Base-by-base conservation (phyloP, 2,797 vertebrate species). In the Propithecus deckenii region DNA sequence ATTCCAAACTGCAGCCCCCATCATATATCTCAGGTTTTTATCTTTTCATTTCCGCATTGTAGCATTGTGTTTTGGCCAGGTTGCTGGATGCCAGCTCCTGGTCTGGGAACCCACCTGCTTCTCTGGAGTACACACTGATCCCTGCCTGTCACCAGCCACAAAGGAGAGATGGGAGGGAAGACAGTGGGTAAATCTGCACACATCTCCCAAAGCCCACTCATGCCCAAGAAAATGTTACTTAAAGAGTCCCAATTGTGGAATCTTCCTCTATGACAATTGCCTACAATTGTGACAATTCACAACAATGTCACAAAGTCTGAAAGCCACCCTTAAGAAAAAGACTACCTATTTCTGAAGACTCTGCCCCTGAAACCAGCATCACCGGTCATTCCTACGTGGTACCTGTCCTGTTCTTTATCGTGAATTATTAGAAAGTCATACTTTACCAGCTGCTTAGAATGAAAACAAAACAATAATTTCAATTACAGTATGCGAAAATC, bases 11-110 rank as follows among this genome's bases (percentile, higher is more conserved):
- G 79, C 15, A 86, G 50, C 52, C 63, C 43, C 83, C 43, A 90
- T 75, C 91, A 92, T 43, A 17, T 94, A 97, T 80, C 94, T 96
- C 59, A 80, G 69, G 52, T 93, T 96, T 97, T 95, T 95, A 95
- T 89, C 89, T 89, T 97, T 97, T 95, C 83, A 94, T 92, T 97
- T 92, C 87, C 69, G 84, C 67, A 65, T 25, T 91, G 89, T 67
- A 52, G 86, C 67, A 71, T 30, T 92, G 89, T 67, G 57, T 67
- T 95, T 95, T 3, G 41, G 95, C 69, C 95, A 95, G 87, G 91
- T 93, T 43, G 3, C 50, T 79, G 85, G 95, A 87, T 74, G 80
- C 76, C 87, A 95, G 32, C 78, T 88, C 63, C 41, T 0, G 0
- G 38, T 63, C 65, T 89, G 76, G 97, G 89, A 96, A 80, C 2